A percentile compares a stretch with the other conserved stretches of the same genome.
Evolutionary conservation across 1,140 invertebrate species (phyloP).

Genomic region (Zaprionus gabonicus): DNA sequence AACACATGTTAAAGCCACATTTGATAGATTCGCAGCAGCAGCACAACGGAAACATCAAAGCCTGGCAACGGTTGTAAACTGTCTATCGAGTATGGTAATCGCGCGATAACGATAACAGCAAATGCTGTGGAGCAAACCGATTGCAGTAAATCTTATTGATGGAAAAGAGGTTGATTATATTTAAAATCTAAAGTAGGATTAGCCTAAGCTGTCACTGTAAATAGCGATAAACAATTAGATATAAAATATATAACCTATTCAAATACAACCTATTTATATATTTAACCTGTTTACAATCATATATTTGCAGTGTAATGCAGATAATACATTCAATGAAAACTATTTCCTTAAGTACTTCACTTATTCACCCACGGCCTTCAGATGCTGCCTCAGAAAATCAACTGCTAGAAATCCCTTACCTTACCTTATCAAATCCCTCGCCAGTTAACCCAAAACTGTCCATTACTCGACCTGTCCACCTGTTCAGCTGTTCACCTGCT

Average conservation of each 20-base stretch:
- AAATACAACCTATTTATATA: too few relatives aligned
- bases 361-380: too few relatives aligned
- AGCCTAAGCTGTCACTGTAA: too few relatives aligned
- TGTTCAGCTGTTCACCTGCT: neutral
- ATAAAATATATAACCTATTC: too few relatives aligned
- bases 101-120: slow-evolving; percentile 43
- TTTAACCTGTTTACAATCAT: too few relatives aligned
- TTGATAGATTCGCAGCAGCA: slow-evolving; percentile 48
- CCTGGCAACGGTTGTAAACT: slow-evolving; percentile 63
- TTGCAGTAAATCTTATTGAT: neutral
- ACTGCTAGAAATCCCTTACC: neutral
- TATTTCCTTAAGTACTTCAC: too few relatives aligned
- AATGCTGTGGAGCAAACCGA: slow-evolving; percentile 16
- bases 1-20: slow-evolving; percentile 45
- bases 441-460: neutral
- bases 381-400: too few relatives aligned
- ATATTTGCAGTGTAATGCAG: too few relatives aligned
- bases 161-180: neutral
- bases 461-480: neutral
- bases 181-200: neutral
- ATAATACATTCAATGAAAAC: too few relatives aligned
- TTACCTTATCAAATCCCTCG: neutral
- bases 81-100: slow-evolving; percentile 66
- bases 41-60: slow-evolving; percentile 72
- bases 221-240: too few relatives aligned